These are phyloP conservation scores for Tinea semifulvella DNA, from an alignment of 2,888 invertebrate genomes.

Conservation along the genomic window DNA sequence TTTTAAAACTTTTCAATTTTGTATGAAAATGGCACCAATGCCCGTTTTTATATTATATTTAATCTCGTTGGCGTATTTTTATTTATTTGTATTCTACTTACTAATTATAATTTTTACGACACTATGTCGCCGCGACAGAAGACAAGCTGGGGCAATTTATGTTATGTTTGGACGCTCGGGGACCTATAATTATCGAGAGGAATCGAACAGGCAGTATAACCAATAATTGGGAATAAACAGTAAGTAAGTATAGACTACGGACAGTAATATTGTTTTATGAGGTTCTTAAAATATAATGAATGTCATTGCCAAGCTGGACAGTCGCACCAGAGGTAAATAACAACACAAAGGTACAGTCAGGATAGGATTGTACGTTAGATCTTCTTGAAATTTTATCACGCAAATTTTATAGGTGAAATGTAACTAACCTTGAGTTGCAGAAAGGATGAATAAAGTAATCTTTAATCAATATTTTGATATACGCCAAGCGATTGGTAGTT, in stretches of 20 bases:
- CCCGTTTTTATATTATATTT: no score
- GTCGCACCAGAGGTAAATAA: constrained; percentile 7
- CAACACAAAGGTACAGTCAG: no score
- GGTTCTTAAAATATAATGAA: constrained; percentile 52
- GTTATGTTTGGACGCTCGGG: constrained; percentile 25
- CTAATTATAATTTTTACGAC: constrained; percentile 13
- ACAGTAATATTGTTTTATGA: constrained; percentile 53
- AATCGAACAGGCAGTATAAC: constrained; percentile 51
- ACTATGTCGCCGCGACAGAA: constrained; percentile 13
- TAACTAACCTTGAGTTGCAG: no score
- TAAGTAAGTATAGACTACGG: constrained; percentile 42
- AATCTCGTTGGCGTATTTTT: background rate
- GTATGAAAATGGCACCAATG: no score
- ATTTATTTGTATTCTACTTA: background rate
- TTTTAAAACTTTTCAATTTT: no score
- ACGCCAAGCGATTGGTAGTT: no score
- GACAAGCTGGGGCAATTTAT: constrained; percentile 25
- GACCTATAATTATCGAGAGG: constrained; percentile 49
- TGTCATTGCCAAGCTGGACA: constrained; percentile 34
- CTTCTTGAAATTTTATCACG: no score
- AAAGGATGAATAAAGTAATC: no score
- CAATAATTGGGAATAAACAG: constrained; percentile 56
- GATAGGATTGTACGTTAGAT: no score
- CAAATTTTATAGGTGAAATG: no score
- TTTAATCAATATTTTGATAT: no score